phyloP scores from a whole-genome alignment of 2,113 vertebrate species.

The Pterocles orientalis region DNA sequence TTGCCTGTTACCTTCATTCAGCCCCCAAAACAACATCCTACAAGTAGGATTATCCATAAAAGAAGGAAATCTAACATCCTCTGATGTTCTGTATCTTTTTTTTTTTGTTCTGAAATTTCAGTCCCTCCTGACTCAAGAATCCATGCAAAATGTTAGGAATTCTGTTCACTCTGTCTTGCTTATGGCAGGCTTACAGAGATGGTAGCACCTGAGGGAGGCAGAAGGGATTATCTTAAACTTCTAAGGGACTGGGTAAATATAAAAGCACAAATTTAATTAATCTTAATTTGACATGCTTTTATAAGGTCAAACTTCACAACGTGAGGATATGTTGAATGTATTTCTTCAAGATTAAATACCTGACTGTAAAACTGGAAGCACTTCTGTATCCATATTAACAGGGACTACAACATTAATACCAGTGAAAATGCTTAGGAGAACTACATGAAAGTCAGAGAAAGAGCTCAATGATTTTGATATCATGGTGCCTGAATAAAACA shows the following conservation, averaged over 20 bases:
- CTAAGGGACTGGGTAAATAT: neutral
- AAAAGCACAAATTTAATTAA: neutral
- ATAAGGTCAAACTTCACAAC: neutral
- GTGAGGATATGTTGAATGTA: neutral
- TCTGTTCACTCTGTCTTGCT: neutral
- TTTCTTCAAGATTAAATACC: neutral
- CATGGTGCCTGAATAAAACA: neutral
- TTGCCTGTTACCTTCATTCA: neutral
- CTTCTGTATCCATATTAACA: neutral
- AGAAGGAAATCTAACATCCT: neutral
- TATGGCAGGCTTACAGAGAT: neutral
- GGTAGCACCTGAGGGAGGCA: neutral
- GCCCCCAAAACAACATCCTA: neutral
- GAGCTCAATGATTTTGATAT: neutral
- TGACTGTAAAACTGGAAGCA: neutral
- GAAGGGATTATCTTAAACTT: neutral
- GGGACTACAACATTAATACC: neutral
- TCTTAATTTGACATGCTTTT: neutral
- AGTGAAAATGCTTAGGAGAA: neutral
- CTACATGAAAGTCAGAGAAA: neutral
- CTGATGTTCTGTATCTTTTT: neutral
- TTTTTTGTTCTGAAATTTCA: neutral
- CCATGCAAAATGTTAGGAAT: neutral
- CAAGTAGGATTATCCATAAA: neutral
- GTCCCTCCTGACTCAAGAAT: neutral